Conservation (phyloP, 2,888 invertebrate species). For the Eupeodes latifasciatus region DNA sequence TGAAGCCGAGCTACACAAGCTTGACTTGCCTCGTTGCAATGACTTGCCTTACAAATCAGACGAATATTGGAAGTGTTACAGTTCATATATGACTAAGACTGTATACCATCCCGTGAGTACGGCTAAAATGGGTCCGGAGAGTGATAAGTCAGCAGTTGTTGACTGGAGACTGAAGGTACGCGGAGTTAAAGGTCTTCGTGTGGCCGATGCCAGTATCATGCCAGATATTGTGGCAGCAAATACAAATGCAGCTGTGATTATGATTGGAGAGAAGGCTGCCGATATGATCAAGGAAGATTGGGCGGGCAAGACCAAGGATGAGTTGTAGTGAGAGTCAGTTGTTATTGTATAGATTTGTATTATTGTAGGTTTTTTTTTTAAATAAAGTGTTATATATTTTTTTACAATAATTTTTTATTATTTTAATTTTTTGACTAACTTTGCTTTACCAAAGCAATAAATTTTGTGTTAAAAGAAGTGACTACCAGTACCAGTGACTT, state of each 20-base stretch:
- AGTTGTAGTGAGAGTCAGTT: constrained; percentile 41
- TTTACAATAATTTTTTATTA: background rate
- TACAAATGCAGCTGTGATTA: constrained; percentile 87
- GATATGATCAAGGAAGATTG: constrained; percentile 87
- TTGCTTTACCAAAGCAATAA: too few relatives aligned
- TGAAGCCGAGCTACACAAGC: constrained; percentile 85
- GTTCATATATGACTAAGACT: constrained; percentile 91
- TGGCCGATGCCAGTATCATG: constrained; percentile 89
- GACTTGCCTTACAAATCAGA: constrained; percentile 89
- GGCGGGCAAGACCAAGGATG: constrained; percentile 78
- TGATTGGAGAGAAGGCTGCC: constrained; percentile 88
- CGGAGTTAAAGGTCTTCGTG: constrained; percentile 85
- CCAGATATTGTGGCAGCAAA: constrained; percentile 87
- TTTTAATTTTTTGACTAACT: too few relatives aligned
- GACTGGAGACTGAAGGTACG: constrained; percentile 86
- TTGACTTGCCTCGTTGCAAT: constrained; percentile 92
- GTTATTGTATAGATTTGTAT: background rate
- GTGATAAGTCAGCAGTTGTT: constrained; percentile 85
- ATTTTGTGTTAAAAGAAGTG: too few relatives aligned
- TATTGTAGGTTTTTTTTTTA: background rate
- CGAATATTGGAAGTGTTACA: constrained; percentile 94
- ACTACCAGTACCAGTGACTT: too few relatives aligned
- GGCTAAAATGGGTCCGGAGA: constrained; percentile 86
- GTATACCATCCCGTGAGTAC: constrained; percentile 90
- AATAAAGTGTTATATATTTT: constrained; percentile 32